Evolutionary conservation across 2,888 invertebrate species (phyloP), one percentile per base, ranked within the genome.

Genomic region (Melinaea marsaeus): DNA sequence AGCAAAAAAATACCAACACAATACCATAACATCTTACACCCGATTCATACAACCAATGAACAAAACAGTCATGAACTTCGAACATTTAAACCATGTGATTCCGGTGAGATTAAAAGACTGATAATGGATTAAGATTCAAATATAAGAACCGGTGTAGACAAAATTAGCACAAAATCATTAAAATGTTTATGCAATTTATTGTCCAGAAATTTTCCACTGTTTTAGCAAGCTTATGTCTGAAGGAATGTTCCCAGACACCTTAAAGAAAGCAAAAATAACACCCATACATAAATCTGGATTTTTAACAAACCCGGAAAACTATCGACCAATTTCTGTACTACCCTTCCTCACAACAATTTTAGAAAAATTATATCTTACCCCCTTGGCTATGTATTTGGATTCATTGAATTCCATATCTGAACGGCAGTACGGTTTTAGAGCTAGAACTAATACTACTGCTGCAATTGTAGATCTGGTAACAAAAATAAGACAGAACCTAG

Each of bases 241-340:
- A 22, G 22, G 22, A 22, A 22, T 22, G 22, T 22, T 22, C 51
- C 67, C 71, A 2, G 64, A 73, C 48, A 55, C 35, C 5, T 34
- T 71, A 6, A 72, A 72, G 57, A 46, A 69, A 13, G 69, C 73
- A 2, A 72, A 71, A 42, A 58, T 61, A 47, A 58, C 58, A 4
- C 63, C 64, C 35, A 62, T 65, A 56, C 54, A 60, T 45, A 69
- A 64, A 57, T 56, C 55, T 55, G 65, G 63, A 4, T 9, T 13
- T 13, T 63, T 62, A 47, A 32, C 56, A 32, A 37, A 56, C 35
- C 56, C 47, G 35, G 61, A 34, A 6, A 61, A 61, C 11, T 48
- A 61, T 55, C 46, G 46, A 2, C 47, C 60, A 13, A 45, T 55
- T 0, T 55, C 55, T 13, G 60, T 47, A 4, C 37, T 56, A 33